These are phyloP conservation scores for Dendrolimus pini DNA, from an alignment of 2,888 invertebrate genomes.

Conservation along the genomic window DNA sequence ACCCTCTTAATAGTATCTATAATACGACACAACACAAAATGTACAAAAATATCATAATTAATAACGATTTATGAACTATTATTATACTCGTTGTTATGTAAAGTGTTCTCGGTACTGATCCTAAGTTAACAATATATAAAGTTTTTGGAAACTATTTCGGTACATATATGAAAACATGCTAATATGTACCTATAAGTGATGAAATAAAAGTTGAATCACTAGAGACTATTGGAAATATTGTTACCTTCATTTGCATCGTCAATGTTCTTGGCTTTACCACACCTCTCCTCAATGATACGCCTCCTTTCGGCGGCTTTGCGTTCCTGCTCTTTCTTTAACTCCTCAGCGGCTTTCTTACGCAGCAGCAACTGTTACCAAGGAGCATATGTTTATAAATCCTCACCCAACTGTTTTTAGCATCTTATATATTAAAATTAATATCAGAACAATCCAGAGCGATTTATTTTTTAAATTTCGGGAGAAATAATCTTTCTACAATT, in stretches of 20 bases:
- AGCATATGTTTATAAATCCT: neutral
- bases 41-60: conserved; percentile 22
- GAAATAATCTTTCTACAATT: neutral
- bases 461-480: neutral
- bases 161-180: too few relatives aligned
- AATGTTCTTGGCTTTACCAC: conserved; percentile 93
- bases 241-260: conserved; percentile 97
- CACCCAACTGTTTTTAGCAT: too few relatives aligned
- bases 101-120: conserved; percentile 22
- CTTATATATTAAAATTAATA: too few relatives aligned
- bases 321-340: conserved; percentile 99
- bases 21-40: conserved; percentile 59
- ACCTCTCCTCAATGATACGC: conserved; percentile 96
- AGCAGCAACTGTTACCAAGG: conserved; percentile 87
- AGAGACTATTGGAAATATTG: neutral
- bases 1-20: conserved; percentile 86
- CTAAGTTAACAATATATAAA: too few relatives aligned
- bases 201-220: too few relatives aligned
- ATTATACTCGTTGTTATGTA: conserved; percentile 30
- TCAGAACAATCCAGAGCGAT: conserved; percentile 1
- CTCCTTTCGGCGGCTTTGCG: conserved; percentile 98
- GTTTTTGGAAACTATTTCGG: too few relatives aligned
- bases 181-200: too few relatives aligned
- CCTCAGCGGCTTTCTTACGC: conserved; percentile 99
- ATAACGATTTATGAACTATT: conserved; percentile 18